Evolutionary conservation across 2,797 vertebrate species (phyloP).

Genomic region (Miichthys miiuy): DNA sequence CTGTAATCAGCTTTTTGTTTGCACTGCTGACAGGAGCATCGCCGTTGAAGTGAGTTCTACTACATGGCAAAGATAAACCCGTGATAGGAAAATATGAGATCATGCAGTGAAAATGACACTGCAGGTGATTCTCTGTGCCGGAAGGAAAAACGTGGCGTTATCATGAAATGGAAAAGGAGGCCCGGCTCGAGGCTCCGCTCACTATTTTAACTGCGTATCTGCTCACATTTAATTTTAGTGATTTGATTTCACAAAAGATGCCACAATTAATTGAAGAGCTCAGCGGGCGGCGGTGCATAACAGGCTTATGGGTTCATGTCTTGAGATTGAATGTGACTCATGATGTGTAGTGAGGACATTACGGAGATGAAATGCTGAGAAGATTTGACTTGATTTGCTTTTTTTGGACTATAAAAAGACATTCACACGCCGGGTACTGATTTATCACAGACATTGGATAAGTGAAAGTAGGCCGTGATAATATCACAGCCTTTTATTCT

Average conservation of each 20-base stretch:
- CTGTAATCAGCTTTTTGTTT: constrained; percentile 81
- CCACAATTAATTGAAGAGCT: constrained; percentile 65
- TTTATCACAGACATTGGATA: not conserved
- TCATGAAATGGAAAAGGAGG: constrained; percentile 16
- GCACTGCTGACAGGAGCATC: constrained; percentile 62
- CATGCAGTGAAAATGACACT: constrained; percentile 68
- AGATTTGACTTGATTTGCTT: constrained; percentile 18
- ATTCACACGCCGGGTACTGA: not conserved
- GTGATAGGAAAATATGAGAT: constrained; percentile 61
- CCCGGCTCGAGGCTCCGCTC: not conserved
- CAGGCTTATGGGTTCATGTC: constrained; percentile 58
- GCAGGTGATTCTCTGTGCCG: constrained; percentile 63
- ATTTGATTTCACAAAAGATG: constrained; percentile 67
- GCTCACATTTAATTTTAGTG: constrained; percentile 58
- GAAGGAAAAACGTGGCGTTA: constrained; percentile 26
- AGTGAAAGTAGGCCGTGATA: not conserved
- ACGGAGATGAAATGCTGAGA: constrained; percentile 38
- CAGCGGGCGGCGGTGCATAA: constrained; percentile 49
- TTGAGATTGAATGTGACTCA: constrained; percentile 60
- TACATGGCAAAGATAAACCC: constrained; percentile 66
- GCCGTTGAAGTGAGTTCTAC: constrained; percentile 59
- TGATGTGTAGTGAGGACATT: constrained; percentile 44
- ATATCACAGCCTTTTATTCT: not conserved
- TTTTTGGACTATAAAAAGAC: not conserved
- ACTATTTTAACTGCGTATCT: constrained; percentile 46